A percentile compares a stretch with the other conserved stretches of the same genome.
Evolutionary conservation across 2,113 vertebrate genomes (phyloP).

Genomic region (Papio anubis): DNA sequence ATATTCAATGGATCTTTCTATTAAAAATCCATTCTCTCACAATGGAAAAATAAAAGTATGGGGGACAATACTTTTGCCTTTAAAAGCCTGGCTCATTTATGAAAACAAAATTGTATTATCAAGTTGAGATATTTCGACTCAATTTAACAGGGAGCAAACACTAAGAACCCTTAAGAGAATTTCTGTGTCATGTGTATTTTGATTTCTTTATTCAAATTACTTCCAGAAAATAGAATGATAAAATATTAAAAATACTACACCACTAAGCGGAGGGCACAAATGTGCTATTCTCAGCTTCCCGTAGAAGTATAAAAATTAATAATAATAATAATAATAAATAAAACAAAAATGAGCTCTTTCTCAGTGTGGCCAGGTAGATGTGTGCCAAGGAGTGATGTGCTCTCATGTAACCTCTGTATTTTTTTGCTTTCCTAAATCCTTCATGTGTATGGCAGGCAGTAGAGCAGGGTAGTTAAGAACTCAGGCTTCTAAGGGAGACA

Average conservation of each 20-base stretch:
- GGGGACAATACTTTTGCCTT: background rate
- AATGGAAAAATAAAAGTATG: background rate
- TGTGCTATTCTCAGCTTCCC: background rate
- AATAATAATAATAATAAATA: background rate
- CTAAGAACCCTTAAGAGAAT: background rate
- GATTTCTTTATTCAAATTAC: background rate
- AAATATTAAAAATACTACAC: background rate
- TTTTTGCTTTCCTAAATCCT: background rate
- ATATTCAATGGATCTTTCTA: background rate
- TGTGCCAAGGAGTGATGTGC: fast-evolving
- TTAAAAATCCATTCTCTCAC: background rate
- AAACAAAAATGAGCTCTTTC: background rate
- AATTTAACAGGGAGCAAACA: background rate
- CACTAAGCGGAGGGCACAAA: background rate
- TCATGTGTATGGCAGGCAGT: fast-evolving
- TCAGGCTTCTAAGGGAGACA: background rate
- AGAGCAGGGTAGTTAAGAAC: background rate
- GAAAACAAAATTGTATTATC: background rate
- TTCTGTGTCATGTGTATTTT: background rate
- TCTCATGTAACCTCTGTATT: background rate
- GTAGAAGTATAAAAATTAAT: background rate
- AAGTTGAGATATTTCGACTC: background rate
- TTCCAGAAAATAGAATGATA: background rate
- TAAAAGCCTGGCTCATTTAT: background rate
- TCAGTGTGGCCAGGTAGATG: fast-evolving